phyloP scores from a whole-genome alignment of 2,113 vertebrate species.

The Rhinopomastus cyanomelas region DNA sequence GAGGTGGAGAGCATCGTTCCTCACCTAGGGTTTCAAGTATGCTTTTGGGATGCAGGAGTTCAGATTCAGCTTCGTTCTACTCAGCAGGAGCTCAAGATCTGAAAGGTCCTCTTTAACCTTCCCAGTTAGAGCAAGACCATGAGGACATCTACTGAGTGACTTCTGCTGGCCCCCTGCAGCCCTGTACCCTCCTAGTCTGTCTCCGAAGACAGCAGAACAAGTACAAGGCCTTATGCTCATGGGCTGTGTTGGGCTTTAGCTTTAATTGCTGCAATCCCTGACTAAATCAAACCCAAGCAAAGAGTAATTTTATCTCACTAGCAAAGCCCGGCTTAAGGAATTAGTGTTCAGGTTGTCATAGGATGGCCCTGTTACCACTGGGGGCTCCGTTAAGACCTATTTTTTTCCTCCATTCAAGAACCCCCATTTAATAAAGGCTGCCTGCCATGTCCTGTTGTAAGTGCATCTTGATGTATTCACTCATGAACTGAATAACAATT shows the following conservation, averaged over 20 bases:
- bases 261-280: neutral
- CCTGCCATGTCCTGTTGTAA: neutral
- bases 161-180: neutral
- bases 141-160: neutral
- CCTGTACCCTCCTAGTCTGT: rapidly evolving
- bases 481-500: neutral
- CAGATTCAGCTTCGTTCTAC: neutral
- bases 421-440: neutral
- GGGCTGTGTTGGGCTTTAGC: neutral
- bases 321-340: neutral
- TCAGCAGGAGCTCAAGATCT: neutral
- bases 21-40: neutral
- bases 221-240: neutral
- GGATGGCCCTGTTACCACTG: neutral
- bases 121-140: neutral
- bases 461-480: neutral
- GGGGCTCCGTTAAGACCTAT: neutral
- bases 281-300: neutral
- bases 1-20: neutral
- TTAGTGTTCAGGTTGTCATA: neutral
- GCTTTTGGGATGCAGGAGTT: neutral
- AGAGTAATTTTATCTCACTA: neutral
- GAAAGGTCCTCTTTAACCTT: neutral
- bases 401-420: neutral
- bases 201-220: neutral